A percentile compares a stretch with the other conserved stretches of the same genome.
phyloP scores from a whole-genome alignment of 2,113 vertebrate species.

The Rana temporaria region DNA sequence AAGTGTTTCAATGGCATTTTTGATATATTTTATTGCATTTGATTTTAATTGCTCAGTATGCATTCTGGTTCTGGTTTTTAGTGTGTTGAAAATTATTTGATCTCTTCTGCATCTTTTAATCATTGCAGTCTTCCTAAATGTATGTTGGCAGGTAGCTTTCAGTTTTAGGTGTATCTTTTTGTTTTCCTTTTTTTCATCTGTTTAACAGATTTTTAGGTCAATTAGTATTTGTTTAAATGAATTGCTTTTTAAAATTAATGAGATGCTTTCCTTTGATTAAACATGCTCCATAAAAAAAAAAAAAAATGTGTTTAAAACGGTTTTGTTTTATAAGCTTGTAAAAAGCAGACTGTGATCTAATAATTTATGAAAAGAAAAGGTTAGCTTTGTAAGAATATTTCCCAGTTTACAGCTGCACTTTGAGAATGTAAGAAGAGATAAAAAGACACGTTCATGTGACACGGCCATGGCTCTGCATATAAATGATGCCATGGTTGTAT shows the following conservation, averaged over 20 bases:
- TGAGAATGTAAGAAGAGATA: not conserved
- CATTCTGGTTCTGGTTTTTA: not conserved
- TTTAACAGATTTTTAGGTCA: not conserved
- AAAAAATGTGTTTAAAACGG: not conserved
- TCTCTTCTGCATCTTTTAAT: not conserved
- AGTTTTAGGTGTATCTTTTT: not conserved
- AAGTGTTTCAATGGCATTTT: no score
- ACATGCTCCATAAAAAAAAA: not conserved
- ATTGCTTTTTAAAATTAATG: slow-evolving; percentile 43
- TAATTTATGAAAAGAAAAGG: not conserved
- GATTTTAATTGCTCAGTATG: no score
- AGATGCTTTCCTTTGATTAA: slow-evolving; percentile 37
- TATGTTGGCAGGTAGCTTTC: not conserved
- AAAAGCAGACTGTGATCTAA: not conserved
- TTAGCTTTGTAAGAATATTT: not conserved
- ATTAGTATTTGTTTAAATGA: slow-evolving; percentile 31
- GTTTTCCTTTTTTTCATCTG: not conserved
- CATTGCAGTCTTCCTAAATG: not conserved
- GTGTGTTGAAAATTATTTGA: not conserved
- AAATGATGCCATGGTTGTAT: no score
- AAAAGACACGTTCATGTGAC: no score
- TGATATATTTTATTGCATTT: no score
- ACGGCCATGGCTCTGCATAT: no score
- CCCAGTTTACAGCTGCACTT: not conserved
- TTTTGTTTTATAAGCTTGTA: slow-evolving; percentile 6